phyloP scores from a whole-genome alignment of 2,113 vertebrate genomes.

The Phaetusa simplex region DNA sequence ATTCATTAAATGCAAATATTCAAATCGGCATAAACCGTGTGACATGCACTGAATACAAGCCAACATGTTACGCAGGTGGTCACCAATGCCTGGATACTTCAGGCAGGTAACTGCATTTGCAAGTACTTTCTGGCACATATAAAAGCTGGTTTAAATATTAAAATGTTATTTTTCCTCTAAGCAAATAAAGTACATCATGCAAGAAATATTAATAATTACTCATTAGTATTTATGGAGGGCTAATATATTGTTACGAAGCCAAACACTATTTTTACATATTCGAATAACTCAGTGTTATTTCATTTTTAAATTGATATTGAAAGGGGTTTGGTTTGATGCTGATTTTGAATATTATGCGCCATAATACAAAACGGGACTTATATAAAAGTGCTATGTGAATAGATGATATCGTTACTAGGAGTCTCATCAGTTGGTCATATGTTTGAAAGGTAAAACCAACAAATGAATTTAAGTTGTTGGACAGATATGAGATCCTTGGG shows the following conservation, averaged over 20 bases:
- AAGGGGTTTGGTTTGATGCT: conserved; percentile 1
- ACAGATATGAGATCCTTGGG: conserved; percentile 37
- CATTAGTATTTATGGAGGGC: neutral
- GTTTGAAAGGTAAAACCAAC: conserved; percentile 40
- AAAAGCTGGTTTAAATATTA: neutral
- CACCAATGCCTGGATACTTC: neutral
- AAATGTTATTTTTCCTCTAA: neutral
- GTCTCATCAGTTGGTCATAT: neutral
- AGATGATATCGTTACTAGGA: neutral
- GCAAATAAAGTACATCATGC: neutral
- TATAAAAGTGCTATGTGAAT: conserved; percentile 10
- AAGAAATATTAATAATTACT: neutral
- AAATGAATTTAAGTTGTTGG: conserved; percentile 27
- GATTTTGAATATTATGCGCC: conserved; percentile 37
- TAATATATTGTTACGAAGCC: neutral
- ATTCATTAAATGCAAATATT: neutral
- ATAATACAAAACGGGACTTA: neutral
- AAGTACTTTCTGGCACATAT: neutral
- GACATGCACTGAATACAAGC: neutral
- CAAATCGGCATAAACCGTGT: neutral
- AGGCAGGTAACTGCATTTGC: neutral
- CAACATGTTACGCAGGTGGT: neutral
- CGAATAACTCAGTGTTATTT: neutral
- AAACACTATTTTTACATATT: neutral
- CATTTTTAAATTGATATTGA: conserved; percentile 20